A percentile compares a stretch with the other conserved stretches of the same genome.
These are phyloP conservation scores for Moxostoma hubbsi DNA, from an alignment of 2,797 vertebrate species.

Conservation along the genomic window DNA sequence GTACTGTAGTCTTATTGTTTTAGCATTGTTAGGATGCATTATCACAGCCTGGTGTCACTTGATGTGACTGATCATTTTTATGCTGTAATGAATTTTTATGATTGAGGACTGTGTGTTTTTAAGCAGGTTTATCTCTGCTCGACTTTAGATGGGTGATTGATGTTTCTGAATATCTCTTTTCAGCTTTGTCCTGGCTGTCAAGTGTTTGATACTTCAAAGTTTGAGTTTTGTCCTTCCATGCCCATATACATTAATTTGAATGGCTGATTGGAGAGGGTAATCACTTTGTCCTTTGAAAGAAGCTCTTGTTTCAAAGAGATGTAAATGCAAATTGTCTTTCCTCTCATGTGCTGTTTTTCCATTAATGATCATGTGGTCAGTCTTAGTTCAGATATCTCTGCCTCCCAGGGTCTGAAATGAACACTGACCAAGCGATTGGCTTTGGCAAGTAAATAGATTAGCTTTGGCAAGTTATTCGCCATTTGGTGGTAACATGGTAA, in stretches of 20 bases:
- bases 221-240: slow-evolving; percentile 12
- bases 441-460: no score
- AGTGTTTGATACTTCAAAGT: slow-evolving; percentile 18
- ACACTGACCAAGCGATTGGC: no score
- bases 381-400: slow-evolving; percentile 34
- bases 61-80: background rate
- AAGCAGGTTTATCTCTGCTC: slow-evolving; percentile 38
- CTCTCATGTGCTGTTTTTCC: slow-evolving; percentile 41
- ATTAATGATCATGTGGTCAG: slow-evolving; percentile 28
- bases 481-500: no score
- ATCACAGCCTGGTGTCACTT: slow-evolving; percentile 30
- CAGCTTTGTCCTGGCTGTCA: slow-evolving; percentile 8
- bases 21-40: slow-evolving; percentile 12
- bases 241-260: slow-evolving; percentile 31
- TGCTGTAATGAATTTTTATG: slow-evolving; percentile 35
- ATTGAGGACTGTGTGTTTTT: slow-evolving; percentile 39
- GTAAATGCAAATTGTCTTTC: slow-evolving; percentile 43
- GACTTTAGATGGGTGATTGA: slow-evolving; percentile 32
- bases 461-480: no score
- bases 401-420: background rate
- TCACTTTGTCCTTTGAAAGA: slow-evolving; percentile 34
- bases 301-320: slow-evolving; percentile 48
- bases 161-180: slow-evolving; percentile 35
- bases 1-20: slow-evolving; percentile 21
- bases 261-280: slow-evolving; percentile 45